Evolutionary conservation across 2,113 vertebrate species (phyloP), one percentile per base, ranked within the genome.

Genomic region (Octodon degus): DNA sequence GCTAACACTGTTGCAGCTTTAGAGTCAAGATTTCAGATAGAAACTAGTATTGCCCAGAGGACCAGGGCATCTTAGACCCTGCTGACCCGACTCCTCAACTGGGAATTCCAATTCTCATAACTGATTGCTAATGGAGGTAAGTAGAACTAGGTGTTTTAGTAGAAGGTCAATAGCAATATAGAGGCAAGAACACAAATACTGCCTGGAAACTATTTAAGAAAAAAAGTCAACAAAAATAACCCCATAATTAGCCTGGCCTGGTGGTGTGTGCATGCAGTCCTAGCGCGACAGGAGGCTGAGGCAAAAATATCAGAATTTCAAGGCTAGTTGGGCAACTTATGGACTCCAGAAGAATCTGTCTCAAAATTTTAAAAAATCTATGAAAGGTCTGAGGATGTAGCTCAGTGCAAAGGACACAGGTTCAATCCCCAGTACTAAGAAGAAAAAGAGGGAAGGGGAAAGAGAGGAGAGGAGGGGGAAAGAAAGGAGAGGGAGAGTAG

Each of bases 61-160:
- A 9, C 16, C 43, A 74, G 82, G 37, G 17, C 32, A 55, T 25
- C 55, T 4, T 50, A 43, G 24, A 55, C 27, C 47, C 20, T 87
- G 50, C n/a, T 7, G 87, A 14, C 40, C 40, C n/a, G 27, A 83
- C 37, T 84, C 65, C 37, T 60, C 47, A 79, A 47, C 34, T 37
- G 50, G 63, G 55, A 89, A 53, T 85, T 72, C n/a, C 7, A 55
- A 89, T 37, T 85, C 30, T 47, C 43, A 86, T 80, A 84, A 85
- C 24, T 63, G 63, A 9, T 65, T 92, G 43, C 50, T 47, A 47
- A 65, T n/a, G 40, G 30, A 89, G 19, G 43, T 79, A 82, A 68
- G 76, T 84, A 17, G 34, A 84, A 19, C 22, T 94, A 65, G 63
- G n/a, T 67, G 68, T 84, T 94, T 88, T 88, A 83, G 68, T 77